Evolutionary conservation across 2,888 invertebrate genomes (phyloP), one percentile per base, ranked within the genome.

Genomic region (Buathra laborator): DNA sequence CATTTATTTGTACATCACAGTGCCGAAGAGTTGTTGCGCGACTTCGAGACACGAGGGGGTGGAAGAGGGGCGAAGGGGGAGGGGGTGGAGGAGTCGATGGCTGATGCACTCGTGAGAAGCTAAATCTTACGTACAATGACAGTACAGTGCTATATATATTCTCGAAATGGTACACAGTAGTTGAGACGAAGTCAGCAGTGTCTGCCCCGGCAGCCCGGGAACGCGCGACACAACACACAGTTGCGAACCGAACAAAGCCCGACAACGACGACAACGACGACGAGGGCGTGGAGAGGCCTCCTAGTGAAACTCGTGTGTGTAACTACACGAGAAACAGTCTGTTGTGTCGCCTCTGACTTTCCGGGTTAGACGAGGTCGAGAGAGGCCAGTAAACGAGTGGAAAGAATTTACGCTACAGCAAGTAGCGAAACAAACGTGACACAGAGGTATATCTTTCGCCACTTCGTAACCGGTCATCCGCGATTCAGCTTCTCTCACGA

Each of bases 311-410:
- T 66, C n/a, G 72, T 67, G 19, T 59, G 24, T 12, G 44, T 46
- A 44, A 46, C 72, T 74, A 46, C 24, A 74, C 43, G 46, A 74
- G 59, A 29, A 44, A 62, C 24, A 46, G 70, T 70, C 68, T 67
- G 29, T 77, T 37, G 37, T 46, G 80, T 84, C 80, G 83, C 76
- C 80, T 77, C 72, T 68, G 84, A 81, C 77, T 84, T 74, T 62
- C 67, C 75, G 81, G 84, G 84, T 84, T 84, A 81, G 77, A 84
- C 77, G 84, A 77, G 81, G 84, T 84, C 84, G 84, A 84, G 84
- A 84, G 84, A 80, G 76, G 75, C 62, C 46, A 48, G 56, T 67
- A 77, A 59, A 80, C 46, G 80, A 75, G 84, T 72, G 71, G 70
- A 76, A 68, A 68, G 48, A 68, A 62, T 48, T 44, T 48, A 66